phyloP scores from a whole-genome alignment of 2,888 invertebrate genomes.

The Stomorhina lunata region DNA sequence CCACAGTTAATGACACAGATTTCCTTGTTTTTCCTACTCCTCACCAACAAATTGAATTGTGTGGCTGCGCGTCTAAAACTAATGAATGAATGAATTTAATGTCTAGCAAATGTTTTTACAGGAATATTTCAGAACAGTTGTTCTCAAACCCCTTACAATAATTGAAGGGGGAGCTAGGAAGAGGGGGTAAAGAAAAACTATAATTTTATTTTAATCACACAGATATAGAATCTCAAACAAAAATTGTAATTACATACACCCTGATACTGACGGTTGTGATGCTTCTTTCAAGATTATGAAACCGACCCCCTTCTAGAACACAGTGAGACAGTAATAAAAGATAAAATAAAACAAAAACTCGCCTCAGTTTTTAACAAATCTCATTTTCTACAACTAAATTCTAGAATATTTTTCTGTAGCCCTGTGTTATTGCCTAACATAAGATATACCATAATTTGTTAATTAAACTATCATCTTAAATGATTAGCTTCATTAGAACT shows the following conservation, averaged over 20 bases:
- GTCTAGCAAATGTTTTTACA: constrained; percentile 22
- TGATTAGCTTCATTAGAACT: background rate
- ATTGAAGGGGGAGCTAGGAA: too few species aligned
- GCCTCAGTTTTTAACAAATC: too few species aligned
- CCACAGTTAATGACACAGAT: constrained; percentile 61
- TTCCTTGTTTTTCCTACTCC: constrained; percentile 39
- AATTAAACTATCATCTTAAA: constrained; percentile 32
- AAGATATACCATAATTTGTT: constrained; percentile 17
- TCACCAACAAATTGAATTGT: constrained; percentile 22
- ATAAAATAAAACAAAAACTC: too few species aligned
- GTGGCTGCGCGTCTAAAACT: constrained; percentile 25
- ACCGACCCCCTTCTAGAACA: background rate
- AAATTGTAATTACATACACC: constrained; percentile 6
- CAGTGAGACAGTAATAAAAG: too few species aligned
- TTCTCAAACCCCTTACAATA: background rate
- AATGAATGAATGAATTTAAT: constrained; percentile 42
- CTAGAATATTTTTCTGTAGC: too few species aligned
- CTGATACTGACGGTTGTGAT: background rate
- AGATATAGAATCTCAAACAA: background rate
- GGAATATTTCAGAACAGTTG: constrained; percentile 20
- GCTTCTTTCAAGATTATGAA: background rate
- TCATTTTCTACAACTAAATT: too few species aligned
- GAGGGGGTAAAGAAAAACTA: background rate
- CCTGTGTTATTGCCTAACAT: too few species aligned
- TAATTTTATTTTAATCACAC: constrained; percentile 15